Percentiles rank a stretch among this genome's conserved stretches.
Evolutionary conservation across 2,888 invertebrate genomes (phyloP).

Genomic region (Subacronicta megacephala): DNA sequence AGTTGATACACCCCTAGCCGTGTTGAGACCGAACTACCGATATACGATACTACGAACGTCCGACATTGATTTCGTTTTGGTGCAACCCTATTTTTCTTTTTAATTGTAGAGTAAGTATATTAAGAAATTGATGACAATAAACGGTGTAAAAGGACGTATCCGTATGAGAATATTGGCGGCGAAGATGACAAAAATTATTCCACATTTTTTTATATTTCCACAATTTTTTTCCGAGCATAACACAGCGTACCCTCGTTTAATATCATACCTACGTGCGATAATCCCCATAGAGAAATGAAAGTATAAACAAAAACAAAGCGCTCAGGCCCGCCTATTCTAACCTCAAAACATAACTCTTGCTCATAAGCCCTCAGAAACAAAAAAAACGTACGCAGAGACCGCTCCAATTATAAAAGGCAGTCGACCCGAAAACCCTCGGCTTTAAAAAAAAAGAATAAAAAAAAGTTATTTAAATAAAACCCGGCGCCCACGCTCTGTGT

Average conservation of each 20-base stretch:
- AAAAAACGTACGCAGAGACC: conserved; percentile 71
- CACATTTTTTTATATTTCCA: conserved; percentile 35
- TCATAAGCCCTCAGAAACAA: conserved; percentile 73
- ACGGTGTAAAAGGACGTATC: no score
- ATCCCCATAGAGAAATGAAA: conserved; percentile 57
- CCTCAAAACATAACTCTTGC: conserved; percentile 83
- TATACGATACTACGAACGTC: conserved; percentile 15
- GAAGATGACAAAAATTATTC: no score
- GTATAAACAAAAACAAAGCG: conserved; percentile 57
- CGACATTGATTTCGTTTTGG: conserved; percentile 15
- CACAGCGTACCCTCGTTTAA: conserved; percentile 41
- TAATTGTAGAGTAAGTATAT: no score
- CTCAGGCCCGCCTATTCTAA: conserved; percentile 66
- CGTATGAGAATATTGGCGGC: no score
- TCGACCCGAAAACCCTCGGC: conserved; percentile 77
- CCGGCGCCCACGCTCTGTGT: conserved; percentile 81
- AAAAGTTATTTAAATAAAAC: conserved; percentile 88
- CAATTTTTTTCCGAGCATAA: conserved; percentile 39
- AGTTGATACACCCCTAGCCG: conserved; percentile 13
- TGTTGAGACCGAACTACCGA: conserved; percentile 16
- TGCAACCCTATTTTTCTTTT: conserved; percentile 10
- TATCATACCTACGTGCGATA: conserved; percentile 42
- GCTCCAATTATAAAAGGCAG: conserved; percentile 86
- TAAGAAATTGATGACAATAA: no score
- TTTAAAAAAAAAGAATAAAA: conserved; percentile 72